Evolutionary conservation across 1,140 invertebrate genomes (phyloP).

Genomic region (Philotrypesis tridentata): DNA sequence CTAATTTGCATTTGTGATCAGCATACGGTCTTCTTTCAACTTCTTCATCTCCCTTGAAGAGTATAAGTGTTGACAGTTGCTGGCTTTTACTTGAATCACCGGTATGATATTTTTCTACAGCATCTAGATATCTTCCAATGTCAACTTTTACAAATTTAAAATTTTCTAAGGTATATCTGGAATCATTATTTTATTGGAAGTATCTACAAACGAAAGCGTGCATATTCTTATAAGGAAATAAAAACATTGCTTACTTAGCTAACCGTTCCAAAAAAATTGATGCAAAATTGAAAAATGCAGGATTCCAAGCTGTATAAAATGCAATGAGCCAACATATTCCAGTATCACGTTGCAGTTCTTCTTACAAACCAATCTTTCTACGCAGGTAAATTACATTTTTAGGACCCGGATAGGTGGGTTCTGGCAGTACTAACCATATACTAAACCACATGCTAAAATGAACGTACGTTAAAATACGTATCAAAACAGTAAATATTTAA

Average conservation of each 20-base stretch:
- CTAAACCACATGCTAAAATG: slow-evolving; percentile 82
- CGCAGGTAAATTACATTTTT: slow-evolving; percentile 91
- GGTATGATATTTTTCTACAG: slow-evolving; percentile 88
- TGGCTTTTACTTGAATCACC: slow-evolving; percentile 92
- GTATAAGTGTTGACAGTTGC: slow-evolving; percentile 93
- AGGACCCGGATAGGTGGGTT: slow-evolving; percentile 93
- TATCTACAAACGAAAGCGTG: neutral
- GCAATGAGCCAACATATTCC: slow-evolving; percentile 89
- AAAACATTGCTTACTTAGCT: slow-evolving; percentile 77
- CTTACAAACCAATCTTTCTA: slow-evolving; percentile 83
- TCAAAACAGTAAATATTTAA: slow-evolving; percentile 23
- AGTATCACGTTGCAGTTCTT: slow-evolving; percentile 84
- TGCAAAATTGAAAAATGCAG: slow-evolving; percentile 93
- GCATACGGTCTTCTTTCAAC: slow-evolving; percentile 85
- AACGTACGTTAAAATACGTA: neutral
- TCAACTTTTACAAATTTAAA: slow-evolving; percentile 98
- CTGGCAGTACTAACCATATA: slow-evolving; percentile 91
- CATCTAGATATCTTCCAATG: slow-evolving; percentile 91
- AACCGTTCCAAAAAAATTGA: slow-evolving; percentile 92
- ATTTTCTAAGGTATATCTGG: slow-evolving; percentile 86
- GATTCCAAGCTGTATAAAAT: slow-evolving; percentile 98
- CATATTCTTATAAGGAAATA: too few relatives aligned
- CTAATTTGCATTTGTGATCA: slow-evolving; percentile 86
- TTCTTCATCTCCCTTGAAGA: slow-evolving; percentile 94
- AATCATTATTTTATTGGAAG: slow-evolving; percentile 5